Percentiles rank a stretch among this genome's conserved stretches.
Evolutionary conservation across 37 sponge, comb jelly and placozoan species (phyloP).

Genomic region (Mnemiopsis leidyi): DNA sequence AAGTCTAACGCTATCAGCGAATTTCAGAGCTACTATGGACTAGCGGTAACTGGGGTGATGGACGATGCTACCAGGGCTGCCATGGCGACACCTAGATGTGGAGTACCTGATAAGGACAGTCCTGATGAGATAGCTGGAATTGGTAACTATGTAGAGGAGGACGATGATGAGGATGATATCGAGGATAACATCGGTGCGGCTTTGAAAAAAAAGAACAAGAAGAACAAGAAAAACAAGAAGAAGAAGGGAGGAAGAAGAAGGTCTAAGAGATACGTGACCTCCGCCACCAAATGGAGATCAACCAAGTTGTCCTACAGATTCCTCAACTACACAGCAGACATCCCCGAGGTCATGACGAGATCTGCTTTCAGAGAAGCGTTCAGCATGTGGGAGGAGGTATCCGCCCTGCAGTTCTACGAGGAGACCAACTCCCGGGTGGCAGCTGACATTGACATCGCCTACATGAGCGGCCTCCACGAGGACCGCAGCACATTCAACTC

Average conservation of each 20-base stretch:
- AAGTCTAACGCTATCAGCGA: neutral
- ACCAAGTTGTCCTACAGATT: constrained; percentile 27
- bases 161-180: neutral
- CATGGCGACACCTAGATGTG: neutral
- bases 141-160: neutral
- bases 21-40: constrained; percentile 30
- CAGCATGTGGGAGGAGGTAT: constrained; percentile 1
- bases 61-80: neutral
- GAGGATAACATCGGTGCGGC: neutral
- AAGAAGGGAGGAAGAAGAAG: neutral
- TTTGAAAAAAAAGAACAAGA: neutral
- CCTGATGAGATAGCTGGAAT: neutral
- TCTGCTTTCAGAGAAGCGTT: constrained; percentile 38
- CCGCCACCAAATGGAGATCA: neutral
- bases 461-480: neutral
- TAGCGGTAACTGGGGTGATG: neutral
- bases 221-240: neutral
- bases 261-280: neutral
- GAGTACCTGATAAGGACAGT: constrained; percentile 3
- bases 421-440: neutral
- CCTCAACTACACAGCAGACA: constrained; percentile 53
- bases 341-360: neutral
- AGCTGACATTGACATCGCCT: constrained; percentile 34
- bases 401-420: constrained; percentile 27
- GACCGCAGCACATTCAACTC: constrained; percentile 7